These are phyloP conservation scores for Pandemis cinnamomeana DNA, from an alignment of 2,888 invertebrate genomes.

Conservation along the genomic window DNA sequence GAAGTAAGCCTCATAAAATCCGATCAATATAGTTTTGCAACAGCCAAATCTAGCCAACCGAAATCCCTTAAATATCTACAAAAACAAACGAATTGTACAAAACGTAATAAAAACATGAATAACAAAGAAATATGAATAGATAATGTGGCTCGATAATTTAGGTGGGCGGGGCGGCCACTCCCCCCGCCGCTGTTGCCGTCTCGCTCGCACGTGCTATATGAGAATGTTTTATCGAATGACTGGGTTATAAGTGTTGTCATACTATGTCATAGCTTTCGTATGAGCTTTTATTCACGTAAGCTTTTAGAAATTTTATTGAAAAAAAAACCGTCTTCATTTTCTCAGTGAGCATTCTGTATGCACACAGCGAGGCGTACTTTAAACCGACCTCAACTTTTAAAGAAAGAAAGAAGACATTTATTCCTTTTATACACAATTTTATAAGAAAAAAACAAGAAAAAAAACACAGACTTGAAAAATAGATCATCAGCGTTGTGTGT, in stretches of 20 bases:
- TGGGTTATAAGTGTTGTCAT: not conserved
- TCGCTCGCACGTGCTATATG: conserved; percentile 39
- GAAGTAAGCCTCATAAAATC: no score
- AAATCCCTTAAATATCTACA: not conserved
- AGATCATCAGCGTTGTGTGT: no score
- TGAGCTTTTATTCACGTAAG: not conserved
- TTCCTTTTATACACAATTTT: no score
- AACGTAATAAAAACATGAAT: conserved; percentile 53
- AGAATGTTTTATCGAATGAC: conserved; percentile 1
- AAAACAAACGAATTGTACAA: conserved; percentile 37
- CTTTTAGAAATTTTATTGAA: not conserved
- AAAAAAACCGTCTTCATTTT: no score
- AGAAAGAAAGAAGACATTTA: no score
- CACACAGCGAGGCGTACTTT: no score
- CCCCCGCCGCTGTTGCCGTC: conserved; percentile 51
- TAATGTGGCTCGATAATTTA: conserved; percentile 70
- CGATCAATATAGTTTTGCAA: not conserved
- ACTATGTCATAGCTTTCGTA: not conserved
- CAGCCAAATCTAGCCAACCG: not conserved
- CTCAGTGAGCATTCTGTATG: no score
- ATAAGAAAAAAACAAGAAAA: no score
- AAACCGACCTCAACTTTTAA: no score
- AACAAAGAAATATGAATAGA: conserved; percentile 78
- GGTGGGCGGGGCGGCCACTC: conserved; percentile 65
- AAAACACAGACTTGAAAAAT: no score